Percentiles rank a stretch among this genome's conserved stretches.
phyloP scores from a whole-genome alignment of 2,797 vertebrate species.

The Sebastes trivittatus region DNA sequence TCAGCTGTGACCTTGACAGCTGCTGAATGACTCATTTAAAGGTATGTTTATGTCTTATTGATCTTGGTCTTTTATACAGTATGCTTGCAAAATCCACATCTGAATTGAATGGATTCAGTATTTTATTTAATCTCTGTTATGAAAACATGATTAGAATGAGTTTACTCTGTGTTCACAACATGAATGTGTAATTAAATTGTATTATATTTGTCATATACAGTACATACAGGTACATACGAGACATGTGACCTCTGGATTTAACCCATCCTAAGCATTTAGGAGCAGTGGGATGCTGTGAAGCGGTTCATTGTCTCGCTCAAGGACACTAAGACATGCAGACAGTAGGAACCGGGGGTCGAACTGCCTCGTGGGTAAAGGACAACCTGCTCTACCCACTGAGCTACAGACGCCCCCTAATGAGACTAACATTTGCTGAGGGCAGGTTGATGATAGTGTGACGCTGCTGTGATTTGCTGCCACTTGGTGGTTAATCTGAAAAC shows the following conservation, averaged over 20 bases:
- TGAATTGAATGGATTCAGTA: not conserved
- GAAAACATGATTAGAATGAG: not conserved
- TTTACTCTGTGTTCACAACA: not conserved
- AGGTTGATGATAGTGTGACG: not conserved
- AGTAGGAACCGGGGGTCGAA: too few relatives aligned
- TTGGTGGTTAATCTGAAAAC: slow-evolving; percentile 34
- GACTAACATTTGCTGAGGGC: not conserved
- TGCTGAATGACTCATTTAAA: not conserved
- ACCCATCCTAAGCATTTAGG: too few relatives aligned
- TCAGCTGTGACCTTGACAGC: not conserved
- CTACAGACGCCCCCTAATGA: too few relatives aligned
- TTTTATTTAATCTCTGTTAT: not conserved
- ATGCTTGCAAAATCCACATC: not conserved
- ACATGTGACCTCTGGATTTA: too few relatives aligned
- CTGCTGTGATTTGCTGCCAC: slow-evolving; percentile 34
- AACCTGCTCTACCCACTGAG: too few relatives aligned
- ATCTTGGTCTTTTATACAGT: not conserved
- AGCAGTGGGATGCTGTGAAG: too few relatives aligned
- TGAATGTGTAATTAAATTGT: not conserved
- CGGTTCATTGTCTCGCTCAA: too few relatives aligned
- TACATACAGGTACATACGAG: too few relatives aligned
- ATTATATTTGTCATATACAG: too few relatives aligned
- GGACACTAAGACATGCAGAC: too few relatives aligned
- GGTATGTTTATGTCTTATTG: not conserved
- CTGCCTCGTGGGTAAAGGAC: too few relatives aligned